Base-by-base conservation (phyloP, 2,888 invertebrate species). In the Pristionchus mayeri region DNA sequence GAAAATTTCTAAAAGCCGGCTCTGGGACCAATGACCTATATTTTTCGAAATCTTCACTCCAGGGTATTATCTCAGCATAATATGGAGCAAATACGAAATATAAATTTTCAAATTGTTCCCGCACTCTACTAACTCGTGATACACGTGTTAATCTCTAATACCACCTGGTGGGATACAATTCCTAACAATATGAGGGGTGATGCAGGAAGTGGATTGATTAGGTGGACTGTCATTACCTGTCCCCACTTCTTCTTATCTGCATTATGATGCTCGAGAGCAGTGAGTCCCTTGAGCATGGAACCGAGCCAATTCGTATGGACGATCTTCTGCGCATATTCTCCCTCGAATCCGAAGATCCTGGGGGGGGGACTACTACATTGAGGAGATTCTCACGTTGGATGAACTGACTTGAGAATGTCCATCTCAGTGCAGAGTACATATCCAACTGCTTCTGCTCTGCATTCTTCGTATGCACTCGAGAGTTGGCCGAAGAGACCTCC, bases 391-490 rank as follows among this genome's bases (percentile, higher is more conserved):
- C n/a, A 60, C 6, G n/a, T 7, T 7, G 60, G 9, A 24, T 11
- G 9, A 7, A 80, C 87, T 40, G 21, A 90, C 91, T 90, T 88
- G 24, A 92, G 85, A 67, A 92, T 90, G 52, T 92, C 91, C 11
- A 85, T 57, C 75, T 88, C 90, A 83, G 90, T 90, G 84, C 96
- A 96, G n/a, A 98, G 95, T 93, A 96, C 97, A 2, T 98, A 94
- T 0, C 97, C 98, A n/a, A 98, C 98, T 60, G 97, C 96, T 94
- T 98, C 98, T 0, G 98, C 98, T 88, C 98, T 95, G 92, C 98
- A 98, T 94, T 98, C 98, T 93, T 98, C 98, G 93, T 97, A 98
- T 0, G 97, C 95, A 0, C 97, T 96, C 79, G 96, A 96, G 80
- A 98, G 94, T 0, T 96, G 95, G 0, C 96, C 96, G 93, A 98